Base-by-base conservation (phyloP, 2,113 vertebrate genomes). In the Thamnaconus septentrionalis region DNA sequence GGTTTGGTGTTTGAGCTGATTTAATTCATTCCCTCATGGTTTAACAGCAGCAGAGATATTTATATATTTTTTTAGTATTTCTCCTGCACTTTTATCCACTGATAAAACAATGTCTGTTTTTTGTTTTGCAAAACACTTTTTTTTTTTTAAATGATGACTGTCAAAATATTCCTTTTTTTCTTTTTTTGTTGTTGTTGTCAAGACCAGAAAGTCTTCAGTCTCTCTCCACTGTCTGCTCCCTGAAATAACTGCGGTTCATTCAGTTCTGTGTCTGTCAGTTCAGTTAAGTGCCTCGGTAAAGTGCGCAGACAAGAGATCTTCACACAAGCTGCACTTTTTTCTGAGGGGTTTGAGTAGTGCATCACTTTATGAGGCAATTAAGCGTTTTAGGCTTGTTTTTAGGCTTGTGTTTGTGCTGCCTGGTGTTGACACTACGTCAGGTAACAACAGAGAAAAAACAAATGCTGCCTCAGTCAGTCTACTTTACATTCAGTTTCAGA, bases 121-220 rank as follows among this genome's bases (percentile, higher is more conserved):
- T 56, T 54, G 50, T 53, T 46, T 52, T 47, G 42, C 8, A 60
- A 61, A 71, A 57, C 67, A 65, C 65, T 79, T 57, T 56, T 31
- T 31, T 1, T 31, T 69, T 71, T 69, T 77, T n/a, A 69, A 67
- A 66, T 51, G 74, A 84, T 76, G 54, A 66, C 66, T 71, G 66
- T 79, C 60, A 79, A 64, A 70, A 66, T 31, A 60, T 53, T 65
- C 42, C 5, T 61, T 31, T 31, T 2, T 31, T 31, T 2, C 18
- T 31, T 31, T 31, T 31, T 31, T 31, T 31, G 18, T 31, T 31
- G 18, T 31, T 31, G 18, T 31, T 31, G 18, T 31, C 18, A 31
- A 31, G 18, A 31, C 18, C 18, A 31, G 2, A 31, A 31, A 31
- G 18, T 31, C 18, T 31, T 31, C 18, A 31, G 18, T 2, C 18